phyloP scores from a whole-genome alignment of 2,797 vertebrate genomes.

The Erpetoichthys calabaricus region DNA sequence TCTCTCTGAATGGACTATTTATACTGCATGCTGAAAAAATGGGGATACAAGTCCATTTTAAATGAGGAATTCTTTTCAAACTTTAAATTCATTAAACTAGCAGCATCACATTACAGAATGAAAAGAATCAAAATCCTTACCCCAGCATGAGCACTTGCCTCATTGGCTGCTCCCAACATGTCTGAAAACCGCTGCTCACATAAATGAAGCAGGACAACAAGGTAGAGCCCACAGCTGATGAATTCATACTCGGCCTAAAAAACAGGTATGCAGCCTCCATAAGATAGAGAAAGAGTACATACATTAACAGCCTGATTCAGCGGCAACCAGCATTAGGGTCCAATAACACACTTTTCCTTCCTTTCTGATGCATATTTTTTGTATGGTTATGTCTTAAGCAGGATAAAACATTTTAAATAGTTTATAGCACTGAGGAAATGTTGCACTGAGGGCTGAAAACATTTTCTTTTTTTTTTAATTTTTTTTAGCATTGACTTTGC shows the following conservation, averaged over 20 bases:
- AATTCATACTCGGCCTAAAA: conserved; percentile 90
- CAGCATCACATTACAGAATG: not conserved
- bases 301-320: conserved; percentile 1
- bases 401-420: too few species aligned
- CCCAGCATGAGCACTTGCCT: conserved; percentile 69
- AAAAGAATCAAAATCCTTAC: conserved; percentile 50
- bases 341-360: too few species aligned
- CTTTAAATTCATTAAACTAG: conserved; percentile 4
- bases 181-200: conserved; percentile 96
- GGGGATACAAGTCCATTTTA: not conserved
- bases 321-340: not conserved
- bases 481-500: too few species aligned
- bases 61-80: conserved; percentile 18
- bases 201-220: conserved; percentile 89
- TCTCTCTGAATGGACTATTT: too few species aligned
- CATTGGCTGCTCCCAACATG: conserved; percentile 78
- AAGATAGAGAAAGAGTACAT: conserved; percentile 1
- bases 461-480: too few species aligned
- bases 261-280: not conserved
- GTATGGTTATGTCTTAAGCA: too few species aligned
- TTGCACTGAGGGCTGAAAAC: too few species aligned
- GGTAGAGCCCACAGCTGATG: conserved; percentile 93
- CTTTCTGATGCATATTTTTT: too few species aligned
- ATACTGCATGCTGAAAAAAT: not conserved
- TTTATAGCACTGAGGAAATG: too few species aligned